phyloP scores from a whole-genome alignment of 2,797 vertebrate species.

The Ciconia nigra region DNA sequence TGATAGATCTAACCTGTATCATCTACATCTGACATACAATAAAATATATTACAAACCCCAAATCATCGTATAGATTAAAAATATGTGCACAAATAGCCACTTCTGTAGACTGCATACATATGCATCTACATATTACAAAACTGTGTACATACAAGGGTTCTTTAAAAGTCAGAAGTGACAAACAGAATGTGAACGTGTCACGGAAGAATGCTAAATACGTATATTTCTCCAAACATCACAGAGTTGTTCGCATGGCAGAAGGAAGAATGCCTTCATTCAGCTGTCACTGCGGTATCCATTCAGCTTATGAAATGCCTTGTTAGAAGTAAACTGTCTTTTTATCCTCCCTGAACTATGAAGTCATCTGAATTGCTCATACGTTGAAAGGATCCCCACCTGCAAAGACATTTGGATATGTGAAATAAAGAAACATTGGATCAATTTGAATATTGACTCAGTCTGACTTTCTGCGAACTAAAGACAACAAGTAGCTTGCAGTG shows the following conservation, averaged over 20 bases:
- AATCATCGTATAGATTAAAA: background rate
- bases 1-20: background rate
- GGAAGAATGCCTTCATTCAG: background rate
- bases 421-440: background rate
- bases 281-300: background rate
- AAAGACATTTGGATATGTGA: conserved; percentile 12
- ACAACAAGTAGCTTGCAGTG: background rate
- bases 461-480: background rate
- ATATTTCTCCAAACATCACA: background rate
- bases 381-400: conserved; percentile 33
- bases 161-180: background rate
- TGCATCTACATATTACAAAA: background rate
- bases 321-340: conserved; percentile 11
- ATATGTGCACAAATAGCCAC: background rate
- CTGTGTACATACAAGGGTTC: background rate
- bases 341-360: conserved; percentile 10
- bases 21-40: background rate
- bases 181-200: background rate
- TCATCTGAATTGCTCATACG: background rate
- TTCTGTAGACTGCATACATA: background rate
- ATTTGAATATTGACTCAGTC: conserved; percentile 18
- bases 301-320: background rate
- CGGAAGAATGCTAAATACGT: background rate
- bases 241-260: background rate
- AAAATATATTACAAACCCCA: background rate